phyloP scores from a whole-genome alignment of 1,140 invertebrate genomes.

The Brachystomella parvula region DNA sequence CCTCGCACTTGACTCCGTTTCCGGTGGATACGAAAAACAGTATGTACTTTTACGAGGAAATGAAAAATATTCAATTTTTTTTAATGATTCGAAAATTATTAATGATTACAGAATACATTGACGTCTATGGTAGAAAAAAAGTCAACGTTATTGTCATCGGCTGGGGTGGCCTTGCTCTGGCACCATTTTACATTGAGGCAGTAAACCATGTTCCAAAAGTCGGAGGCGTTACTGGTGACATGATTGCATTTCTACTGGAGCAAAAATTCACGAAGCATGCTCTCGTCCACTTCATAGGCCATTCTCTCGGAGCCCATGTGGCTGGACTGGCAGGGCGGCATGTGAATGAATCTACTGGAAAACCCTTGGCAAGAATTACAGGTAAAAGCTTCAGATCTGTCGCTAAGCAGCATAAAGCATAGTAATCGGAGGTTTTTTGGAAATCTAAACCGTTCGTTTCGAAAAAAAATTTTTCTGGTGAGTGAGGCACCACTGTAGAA shows the following conservation, averaged over 20 bases:
- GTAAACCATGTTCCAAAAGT: background rate
- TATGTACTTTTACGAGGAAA: background rate
- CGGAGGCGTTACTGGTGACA: background rate
- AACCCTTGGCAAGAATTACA: too few relatives aligned
- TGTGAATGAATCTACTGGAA: too few relatives aligned
- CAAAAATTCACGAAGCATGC: background rate
- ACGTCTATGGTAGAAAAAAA: background rate
- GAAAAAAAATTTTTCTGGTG: too few relatives aligned
- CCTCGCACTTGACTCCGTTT: background rate
- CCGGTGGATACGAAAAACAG: background rate
- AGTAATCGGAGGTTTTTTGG: too few relatives aligned
- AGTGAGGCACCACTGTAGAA: too few relatives aligned
- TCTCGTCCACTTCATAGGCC: background rate
- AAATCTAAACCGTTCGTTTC: too few relatives aligned
- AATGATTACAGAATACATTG: background rate
- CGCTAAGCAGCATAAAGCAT: too few relatives aligned
- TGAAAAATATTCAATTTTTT: background rate
- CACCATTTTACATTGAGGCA: background rate
- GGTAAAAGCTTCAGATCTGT: too few relatives aligned
- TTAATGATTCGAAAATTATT: background rate
- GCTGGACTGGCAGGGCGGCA: too few relatives aligned
- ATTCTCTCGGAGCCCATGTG: slow-evolving; percentile 43
- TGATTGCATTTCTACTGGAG: background rate
- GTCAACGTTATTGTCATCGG: background rate
- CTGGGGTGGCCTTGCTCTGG: background rate